Percentiles rank a stretch among this genome's conserved stretches.
These are phyloP conservation scores for Falcaria lacertinaria DNA, from an alignment of 2,888 invertebrate species.

Conservation along the genomic window DNA sequence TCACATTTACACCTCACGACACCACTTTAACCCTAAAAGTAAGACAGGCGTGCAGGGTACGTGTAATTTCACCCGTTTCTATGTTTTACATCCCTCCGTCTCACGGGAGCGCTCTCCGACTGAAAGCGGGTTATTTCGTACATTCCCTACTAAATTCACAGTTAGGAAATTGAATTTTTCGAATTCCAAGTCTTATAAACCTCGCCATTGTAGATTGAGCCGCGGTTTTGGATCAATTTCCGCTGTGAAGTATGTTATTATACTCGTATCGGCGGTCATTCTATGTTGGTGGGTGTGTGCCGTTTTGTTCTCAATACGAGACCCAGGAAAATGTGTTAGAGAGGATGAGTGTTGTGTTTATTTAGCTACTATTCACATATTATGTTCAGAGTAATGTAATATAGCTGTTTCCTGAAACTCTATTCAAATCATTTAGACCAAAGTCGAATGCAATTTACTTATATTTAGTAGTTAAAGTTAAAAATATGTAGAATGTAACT, in stretches of 20 bases:
- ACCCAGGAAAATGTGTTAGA: conserved; percentile 29
- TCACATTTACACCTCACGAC: conserved; percentile 2
- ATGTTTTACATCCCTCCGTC: conserved; percentile 60
- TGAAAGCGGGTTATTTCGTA: conserved; percentile 62
- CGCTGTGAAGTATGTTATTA: background rate
- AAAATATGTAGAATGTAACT: too few species aligned
- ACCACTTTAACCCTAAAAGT: conserved; percentile 15
- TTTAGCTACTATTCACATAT: conserved; percentile 13
- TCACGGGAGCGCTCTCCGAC: conserved; percentile 47
- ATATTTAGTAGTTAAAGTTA: too few species aligned
- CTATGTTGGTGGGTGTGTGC: conserved; percentile 24
- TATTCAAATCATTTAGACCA: too few species aligned
- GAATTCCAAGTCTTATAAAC: conserved; percentile 53
- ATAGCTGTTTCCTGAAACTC: too few species aligned
- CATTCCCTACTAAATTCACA: conserved; percentile 68
- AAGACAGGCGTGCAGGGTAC: conserved; percentile 31
- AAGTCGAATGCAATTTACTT: too few species aligned
- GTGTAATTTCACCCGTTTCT: conserved; percentile 53
- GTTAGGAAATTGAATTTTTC: conserved; percentile 75
- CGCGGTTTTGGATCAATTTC: background rate
- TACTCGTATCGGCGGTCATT: conserved; percentile 29
- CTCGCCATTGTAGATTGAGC: background rate
- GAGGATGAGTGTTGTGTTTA: conserved; percentile 28
- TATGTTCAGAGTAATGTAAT: too few species aligned
- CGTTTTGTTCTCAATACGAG: conserved; percentile 45